Conservation (phyloP, 2,888 invertebrate genomes). For the Andrena trimmerana region DNA sequence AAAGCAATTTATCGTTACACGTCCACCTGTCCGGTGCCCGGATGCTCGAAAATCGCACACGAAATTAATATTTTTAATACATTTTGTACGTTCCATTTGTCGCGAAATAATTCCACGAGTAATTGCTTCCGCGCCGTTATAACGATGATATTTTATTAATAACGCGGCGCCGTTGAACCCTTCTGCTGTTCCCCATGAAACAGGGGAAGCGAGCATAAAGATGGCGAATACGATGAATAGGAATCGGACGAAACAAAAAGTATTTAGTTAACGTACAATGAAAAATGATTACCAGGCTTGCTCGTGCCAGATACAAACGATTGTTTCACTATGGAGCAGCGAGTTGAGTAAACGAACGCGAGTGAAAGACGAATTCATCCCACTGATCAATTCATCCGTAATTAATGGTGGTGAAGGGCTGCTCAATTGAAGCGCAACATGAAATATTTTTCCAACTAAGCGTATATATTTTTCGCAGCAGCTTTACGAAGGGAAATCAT, state of each 20-base stretch:
- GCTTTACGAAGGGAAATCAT: background rate
- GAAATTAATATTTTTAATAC: conserved; percentile 33
- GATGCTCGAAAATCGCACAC: background rate
- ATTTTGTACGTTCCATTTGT: background rate
- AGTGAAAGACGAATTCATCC: background rate
- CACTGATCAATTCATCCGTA: background rate
- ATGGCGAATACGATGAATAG: background rate
- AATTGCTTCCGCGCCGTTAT: background rate
- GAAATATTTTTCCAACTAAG: background rate
- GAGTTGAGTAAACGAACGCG: background rate
- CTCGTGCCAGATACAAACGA: background rate
- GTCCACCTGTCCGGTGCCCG: background rate
- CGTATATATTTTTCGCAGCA: background rate
- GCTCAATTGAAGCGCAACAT: background rate
- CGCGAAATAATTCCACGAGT: conserved; percentile 1
- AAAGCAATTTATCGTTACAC: conserved; percentile 9
- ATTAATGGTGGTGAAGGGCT: background rate
- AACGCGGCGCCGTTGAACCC: background rate
- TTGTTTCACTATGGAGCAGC: too few relatives aligned
- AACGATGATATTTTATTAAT: conserved; percentile 20
- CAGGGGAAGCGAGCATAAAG: background rate
- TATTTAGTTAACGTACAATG: conserved; percentile 13
- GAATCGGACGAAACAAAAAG: background rate
- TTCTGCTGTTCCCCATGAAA: background rate
- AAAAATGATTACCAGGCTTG: background rate